Conservation (phyloP, 2,113 vertebrate species). For the Galemys pyrenaicus region DNA sequence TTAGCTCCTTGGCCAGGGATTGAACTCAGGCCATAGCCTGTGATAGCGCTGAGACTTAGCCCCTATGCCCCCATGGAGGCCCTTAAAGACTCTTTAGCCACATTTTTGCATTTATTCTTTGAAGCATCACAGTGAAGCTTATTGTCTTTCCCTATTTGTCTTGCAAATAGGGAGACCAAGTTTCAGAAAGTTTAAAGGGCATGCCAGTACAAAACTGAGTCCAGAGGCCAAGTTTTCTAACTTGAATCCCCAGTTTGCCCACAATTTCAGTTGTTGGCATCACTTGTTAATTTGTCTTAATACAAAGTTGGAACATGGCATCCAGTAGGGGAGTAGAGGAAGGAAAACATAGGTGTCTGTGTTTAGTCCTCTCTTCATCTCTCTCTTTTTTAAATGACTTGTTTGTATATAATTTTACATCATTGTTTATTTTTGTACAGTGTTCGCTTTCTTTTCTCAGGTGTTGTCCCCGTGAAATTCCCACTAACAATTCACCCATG, state of each 20-base stretch:
- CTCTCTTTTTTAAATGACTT: background rate
- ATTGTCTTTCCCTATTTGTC: conserved; percentile 50
- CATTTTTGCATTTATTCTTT: conserved; percentile 32
- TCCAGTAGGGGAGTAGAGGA: background rate
- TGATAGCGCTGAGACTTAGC: no score
- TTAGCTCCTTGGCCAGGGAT: no score
- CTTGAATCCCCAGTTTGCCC: background rate
- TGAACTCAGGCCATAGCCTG: no score
- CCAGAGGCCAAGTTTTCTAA: background rate
- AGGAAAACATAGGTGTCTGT: background rate
- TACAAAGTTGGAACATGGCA: background rate
- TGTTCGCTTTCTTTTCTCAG: no score
- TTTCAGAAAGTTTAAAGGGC: conserved; percentile 20
- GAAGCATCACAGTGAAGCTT: background rate
- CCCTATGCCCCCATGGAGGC: no score
- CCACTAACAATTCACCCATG: no score
- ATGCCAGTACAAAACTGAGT: background rate
- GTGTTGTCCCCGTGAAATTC: no score
- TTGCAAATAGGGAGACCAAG: background rate
- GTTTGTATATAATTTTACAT: no score
- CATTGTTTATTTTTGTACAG: no score
- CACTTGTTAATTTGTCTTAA: background rate
- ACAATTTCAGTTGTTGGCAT: background rate
- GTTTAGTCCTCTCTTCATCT: background rate
- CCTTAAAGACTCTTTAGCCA: conserved; percentile 11